phyloP scores from a whole-genome alignment of 37 sponge, comb jelly and placozoan genomes.

The Corticium candelabrum region DNA sequence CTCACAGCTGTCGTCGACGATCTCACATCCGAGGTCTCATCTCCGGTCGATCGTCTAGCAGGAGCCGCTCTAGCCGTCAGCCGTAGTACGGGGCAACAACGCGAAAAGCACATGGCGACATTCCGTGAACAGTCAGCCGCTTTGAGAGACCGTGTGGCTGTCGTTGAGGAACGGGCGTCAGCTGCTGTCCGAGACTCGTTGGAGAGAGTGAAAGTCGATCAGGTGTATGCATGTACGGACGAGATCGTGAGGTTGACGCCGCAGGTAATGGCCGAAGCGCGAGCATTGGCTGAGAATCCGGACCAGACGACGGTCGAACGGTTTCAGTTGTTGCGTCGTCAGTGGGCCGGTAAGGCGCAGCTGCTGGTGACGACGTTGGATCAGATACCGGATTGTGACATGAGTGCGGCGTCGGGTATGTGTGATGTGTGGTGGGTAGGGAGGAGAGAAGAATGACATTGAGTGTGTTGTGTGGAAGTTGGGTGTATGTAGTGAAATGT shows the following conservation, averaged over 20 bases:
- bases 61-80: constrained; percentile 42
- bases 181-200: background rate
- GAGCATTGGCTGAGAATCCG: constrained; percentile 13
- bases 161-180: background rate
- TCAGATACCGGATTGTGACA: constrained; percentile 25
- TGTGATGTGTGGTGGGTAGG: no score
- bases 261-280: background rate
- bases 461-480: background rate
- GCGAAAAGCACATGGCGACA: background rate
- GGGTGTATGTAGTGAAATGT: no score
- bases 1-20: constrained; percentile 71
- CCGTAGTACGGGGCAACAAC: background rate
- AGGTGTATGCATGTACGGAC: background rate
- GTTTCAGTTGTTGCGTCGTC: constrained; percentile 57
- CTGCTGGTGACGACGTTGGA: constrained; percentile 27
- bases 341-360: constrained; percentile 72
- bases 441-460: no score
- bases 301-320: constrained; percentile 48
- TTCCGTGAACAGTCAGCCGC: constrained; percentile 2
- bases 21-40: constrained; percentile 42
- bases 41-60: constrained; percentile 55
- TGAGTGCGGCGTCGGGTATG: constrained; percentile 45
- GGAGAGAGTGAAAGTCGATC: background rate
- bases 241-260: background rate
- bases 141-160: background rate